Base-by-base conservation (phyloP, 1,140 invertebrate genomes). In the Neocloeon triangulifer region DNA sequence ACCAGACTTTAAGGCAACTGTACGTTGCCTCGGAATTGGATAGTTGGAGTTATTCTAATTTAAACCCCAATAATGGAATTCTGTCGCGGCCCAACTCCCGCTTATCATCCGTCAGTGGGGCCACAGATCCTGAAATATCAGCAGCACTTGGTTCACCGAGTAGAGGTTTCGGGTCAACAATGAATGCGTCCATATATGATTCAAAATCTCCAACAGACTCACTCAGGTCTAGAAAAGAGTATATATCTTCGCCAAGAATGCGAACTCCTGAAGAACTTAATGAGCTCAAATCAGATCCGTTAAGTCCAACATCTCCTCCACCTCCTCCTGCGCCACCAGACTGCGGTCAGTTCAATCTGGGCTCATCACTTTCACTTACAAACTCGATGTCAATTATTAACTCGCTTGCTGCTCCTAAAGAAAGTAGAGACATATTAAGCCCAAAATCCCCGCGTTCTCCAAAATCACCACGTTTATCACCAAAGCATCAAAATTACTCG, bases 21-120 rank as follows among this genome's bases (percentile, higher is more conserved):
- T 73, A 73, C 38, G 55, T 62, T 2, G 63, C 67, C 33, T 63
- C 64, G 5, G 65, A 64, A 22, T 44, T 62, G 26, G 71, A 77
- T 38, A 71, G 66, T 43, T 78, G 73, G 73, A 67, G 58, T n/a
- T 71, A 71, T 35, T 66, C 66, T 17, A n/a, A n/a, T n/a, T n/a
- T n/a, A n/a, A n/a, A n/a, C n/a, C n/a, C n/a, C n/a, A n/a, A n/a
- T n/a, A n/a, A n/a, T n/a, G 18, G 13, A 21, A 29, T 16, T n/a
- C 17, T 36, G 39, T 58, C 59, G 20, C 57, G 64, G 41, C 63
- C 65, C 4, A 63, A 57, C 43, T 68, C 64, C 4, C 50, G 63
- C 33, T 43, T 66, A 29, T 67, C 66, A 2, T 36, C 43, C 23
- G 46, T 46, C 19, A 46, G 41, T 28, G 43, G 35, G 26, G 32